Base-by-base conservation (phyloP, 2,113 vertebrate genomes). In the Aramus guarauna region DNA sequence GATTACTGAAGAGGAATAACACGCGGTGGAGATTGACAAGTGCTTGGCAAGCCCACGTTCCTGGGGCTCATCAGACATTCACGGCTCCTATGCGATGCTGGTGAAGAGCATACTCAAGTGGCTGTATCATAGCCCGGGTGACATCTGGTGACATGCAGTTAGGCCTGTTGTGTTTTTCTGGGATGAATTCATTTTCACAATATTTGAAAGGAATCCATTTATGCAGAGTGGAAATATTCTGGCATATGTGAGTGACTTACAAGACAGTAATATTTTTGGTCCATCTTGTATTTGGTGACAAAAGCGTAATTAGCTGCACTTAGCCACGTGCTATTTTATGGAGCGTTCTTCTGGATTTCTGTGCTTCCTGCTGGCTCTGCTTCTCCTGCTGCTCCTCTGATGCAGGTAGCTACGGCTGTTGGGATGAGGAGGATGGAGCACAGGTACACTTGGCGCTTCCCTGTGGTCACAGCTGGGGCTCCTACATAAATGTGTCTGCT, bases 61-160 rank as follows among this genome's bases (percentile, higher is more conserved):
- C 62, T 62, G 88, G 52, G 60, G 23, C 80, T 95, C 85, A 78
- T 92, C 84, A 90, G 55, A 71, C 91, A 92, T 96, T 91, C 83
- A 47, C 3, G 53, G 56, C 75, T 96, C 41, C 66, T 48, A 21
- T 15, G 68, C 12, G 45, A 12, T 59, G 91, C 91, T 83, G 87
- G 64, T 86, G 94, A 95, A 87, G 88, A 95, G 66, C 58, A 29
- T 72, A 50, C 69, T 97, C 88, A 76, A 93, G 90, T 95, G 96
- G 77, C 94, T 97, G 36, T 94, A 92, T 95, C 94, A 91, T 97
- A 94, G 94, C 96, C 91, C 6, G 43, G 72, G 79, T 97, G 93
- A 96, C 96, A 98, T 97, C 96, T 98, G 97, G 94, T 95, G 79
- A 86, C 88, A 59, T 85, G 69, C 88, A 88, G 91, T 91, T 93